Percentiles rank a stretch among this genome's conserved stretches.
Conservation (phyloP, 2,113 vertebrate genomes). For the Strix uralensis region DNA sequence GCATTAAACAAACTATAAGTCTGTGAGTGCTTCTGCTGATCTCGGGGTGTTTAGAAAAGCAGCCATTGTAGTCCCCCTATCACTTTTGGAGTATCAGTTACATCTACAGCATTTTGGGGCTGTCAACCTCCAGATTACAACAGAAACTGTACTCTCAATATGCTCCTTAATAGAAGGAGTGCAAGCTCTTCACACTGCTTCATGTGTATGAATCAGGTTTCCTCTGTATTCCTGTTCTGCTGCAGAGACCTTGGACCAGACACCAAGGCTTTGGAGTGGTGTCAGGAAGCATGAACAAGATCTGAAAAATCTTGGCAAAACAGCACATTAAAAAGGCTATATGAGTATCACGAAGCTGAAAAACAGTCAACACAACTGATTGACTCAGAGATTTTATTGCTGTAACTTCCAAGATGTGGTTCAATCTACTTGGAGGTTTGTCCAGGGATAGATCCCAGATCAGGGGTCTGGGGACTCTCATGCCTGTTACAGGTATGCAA, state of each 20-base stretch:
- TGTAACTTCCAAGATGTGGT: neutral
- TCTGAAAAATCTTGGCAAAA: neutral
- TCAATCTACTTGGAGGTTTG: neutral
- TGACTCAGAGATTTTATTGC: neutral
- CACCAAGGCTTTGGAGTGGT: neutral
- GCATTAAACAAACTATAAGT: neutral
- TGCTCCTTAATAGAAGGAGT: neutral
- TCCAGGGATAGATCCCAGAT: neutral
- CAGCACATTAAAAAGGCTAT: neutral
- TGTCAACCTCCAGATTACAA: neutral
- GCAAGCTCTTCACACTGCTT: neutral
- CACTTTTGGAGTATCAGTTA: neutral
- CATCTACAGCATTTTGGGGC: neutral
- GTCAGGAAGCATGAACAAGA: neutral
- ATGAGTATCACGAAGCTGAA: neutral
- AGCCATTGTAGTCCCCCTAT: neutral
- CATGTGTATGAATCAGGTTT: neutral
- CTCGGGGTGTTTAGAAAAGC: neutral
- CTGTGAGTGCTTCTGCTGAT: neutral
- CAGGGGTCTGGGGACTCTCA: neutral
- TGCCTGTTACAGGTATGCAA: accelerated
- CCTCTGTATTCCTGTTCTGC: neutral
- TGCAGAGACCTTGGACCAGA: neutral
- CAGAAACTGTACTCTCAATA: neutral
- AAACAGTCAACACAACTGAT: neutral